Conservation (phyloP, 2,888 invertebrate genomes). For the Ochropleura leucogaster region DNA sequence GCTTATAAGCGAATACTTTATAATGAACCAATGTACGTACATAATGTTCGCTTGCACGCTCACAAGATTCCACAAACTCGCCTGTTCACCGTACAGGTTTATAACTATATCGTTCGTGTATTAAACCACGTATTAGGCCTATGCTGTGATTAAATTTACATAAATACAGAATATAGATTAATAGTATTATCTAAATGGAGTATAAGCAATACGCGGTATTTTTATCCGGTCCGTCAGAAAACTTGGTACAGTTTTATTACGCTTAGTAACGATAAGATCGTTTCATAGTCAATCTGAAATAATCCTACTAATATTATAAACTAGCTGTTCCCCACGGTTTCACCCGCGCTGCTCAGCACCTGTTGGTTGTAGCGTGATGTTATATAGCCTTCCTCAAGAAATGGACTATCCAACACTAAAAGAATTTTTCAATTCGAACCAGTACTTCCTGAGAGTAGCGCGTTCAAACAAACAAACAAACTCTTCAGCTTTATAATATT, state of each 20-base stretch:
- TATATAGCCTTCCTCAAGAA: too few relatives aligned
- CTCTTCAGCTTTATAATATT: too few relatives aligned
- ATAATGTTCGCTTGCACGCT: constrained; percentile 40
- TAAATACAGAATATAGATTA: constrained; percentile 60
- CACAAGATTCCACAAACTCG: constrained; percentile 42
- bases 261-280: constrained; percentile 13
- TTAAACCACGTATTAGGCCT: constrained; percentile 57
- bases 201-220: constrained; percentile 17
- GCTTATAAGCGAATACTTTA: constrained; percentile 58
- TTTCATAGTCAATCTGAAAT: constrained; percentile 31
- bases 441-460: too few relatives aligned
- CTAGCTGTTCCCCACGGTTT: too few relatives aligned
- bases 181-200: constrained; percentile 46
- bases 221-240: constrained; percentile 4
- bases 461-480: too few relatives aligned
- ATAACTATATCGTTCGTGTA: constrained; percentile 50
- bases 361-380: too few relatives aligned
- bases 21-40: constrained; percentile 51
- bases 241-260: constrained; percentile 28
- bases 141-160: constrained; percentile 65
- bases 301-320: constrained; percentile 8
- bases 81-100: constrained; percentile 59
- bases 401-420: too few relatives aligned
- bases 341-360: too few relatives aligned
- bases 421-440: too few relatives aligned